Evolutionary conservation across 1,140 invertebrate genomes (phyloP).

Genomic region (Rhopalosiphum maidis): DNA sequence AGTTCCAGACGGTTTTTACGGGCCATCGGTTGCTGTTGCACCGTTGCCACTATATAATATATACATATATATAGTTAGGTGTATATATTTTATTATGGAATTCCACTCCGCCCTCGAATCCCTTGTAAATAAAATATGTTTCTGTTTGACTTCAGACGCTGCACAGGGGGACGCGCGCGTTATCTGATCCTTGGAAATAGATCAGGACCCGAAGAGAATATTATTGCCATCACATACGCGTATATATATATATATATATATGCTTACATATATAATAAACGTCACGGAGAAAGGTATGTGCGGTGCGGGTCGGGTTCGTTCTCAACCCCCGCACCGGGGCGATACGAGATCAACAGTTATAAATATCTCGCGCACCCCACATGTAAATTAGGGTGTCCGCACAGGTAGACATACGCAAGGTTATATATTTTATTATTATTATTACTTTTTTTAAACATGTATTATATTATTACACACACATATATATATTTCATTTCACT

Average conservation of each 20-base stretch:
- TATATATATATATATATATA: not conserved
- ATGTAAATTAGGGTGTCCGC: slow-evolving; percentile 53
- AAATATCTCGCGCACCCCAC: slow-evolving; percentile 35
- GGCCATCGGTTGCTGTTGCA: slow-evolving; percentile 32
- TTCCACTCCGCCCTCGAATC: slow-evolving; percentile 56
- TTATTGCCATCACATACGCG: not conserved
- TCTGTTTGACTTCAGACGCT: slow-evolving; percentile 54
- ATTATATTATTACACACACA: not conserved
- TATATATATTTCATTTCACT: not conserved
- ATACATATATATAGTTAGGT: not conserved
- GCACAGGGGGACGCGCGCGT: slow-evolving; percentile 38
- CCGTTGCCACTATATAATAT: not conserved
- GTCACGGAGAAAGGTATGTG: slow-evolving; percentile 36
- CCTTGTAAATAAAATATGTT: slow-evolving; percentile 56
- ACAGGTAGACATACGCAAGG: not conserved
- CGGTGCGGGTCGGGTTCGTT: not conserved
- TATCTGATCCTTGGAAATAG: slow-evolving; percentile 57
- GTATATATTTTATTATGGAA: slow-evolving; percentile 28
- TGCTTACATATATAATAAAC: not conserved
- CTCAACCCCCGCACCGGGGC: slow-evolving; percentile 43
- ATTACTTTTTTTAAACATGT: not conserved
- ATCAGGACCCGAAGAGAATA: slow-evolving; percentile 44
- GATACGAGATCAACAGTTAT: slow-evolving; percentile 54
- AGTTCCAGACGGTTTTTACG: slow-evolving; percentile 21
- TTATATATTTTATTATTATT: not conserved